phyloP scores from a whole-genome alignment of 2,113 vertebrate species.

The Rhegmatorhina hoffmannsi region DNA sequence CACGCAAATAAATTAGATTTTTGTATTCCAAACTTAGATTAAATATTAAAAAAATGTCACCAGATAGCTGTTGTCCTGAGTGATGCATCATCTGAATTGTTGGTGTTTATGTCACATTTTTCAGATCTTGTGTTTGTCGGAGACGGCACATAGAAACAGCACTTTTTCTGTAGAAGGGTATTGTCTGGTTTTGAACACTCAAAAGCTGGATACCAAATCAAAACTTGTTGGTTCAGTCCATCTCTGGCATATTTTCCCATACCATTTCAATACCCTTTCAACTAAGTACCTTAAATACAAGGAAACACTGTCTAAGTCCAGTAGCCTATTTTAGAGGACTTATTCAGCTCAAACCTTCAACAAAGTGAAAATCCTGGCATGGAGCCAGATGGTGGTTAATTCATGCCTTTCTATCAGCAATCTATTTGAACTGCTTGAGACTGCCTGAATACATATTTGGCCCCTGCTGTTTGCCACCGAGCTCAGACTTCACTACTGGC shows the following conservation, averaged over 20 bases:
- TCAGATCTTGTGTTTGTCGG: not conserved
- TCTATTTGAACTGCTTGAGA: not conserved
- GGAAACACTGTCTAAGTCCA: not conserved
- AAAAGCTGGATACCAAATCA: not conserved
- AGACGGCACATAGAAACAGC: not conserved
- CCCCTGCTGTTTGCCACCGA: not conserved
- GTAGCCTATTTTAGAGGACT: not conserved
- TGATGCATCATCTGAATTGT: not conserved
- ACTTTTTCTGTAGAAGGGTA: not conserved
- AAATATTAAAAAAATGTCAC: not conserved
- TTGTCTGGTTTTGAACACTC: not conserved
- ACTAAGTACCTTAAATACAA: not conserved
- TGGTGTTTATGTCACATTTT: not conserved
- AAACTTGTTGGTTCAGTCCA: not conserved
- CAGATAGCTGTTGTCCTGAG: not conserved
- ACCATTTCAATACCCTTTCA: not conserved
- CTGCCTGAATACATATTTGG: not conserved
- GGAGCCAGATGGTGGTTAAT: not conserved
- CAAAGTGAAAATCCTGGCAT: not conserved
- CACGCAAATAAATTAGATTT: not conserved
- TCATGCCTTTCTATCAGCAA: slow-evolving; percentile 5
- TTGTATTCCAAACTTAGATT: not conserved
- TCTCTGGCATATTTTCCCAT: not conserved
- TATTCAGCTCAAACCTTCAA: not conserved
- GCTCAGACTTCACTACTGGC: not conserved